phyloP scores from a whole-genome alignment of 2,113 vertebrate genomes.

The Vanacampus margaritifer region DNA sequence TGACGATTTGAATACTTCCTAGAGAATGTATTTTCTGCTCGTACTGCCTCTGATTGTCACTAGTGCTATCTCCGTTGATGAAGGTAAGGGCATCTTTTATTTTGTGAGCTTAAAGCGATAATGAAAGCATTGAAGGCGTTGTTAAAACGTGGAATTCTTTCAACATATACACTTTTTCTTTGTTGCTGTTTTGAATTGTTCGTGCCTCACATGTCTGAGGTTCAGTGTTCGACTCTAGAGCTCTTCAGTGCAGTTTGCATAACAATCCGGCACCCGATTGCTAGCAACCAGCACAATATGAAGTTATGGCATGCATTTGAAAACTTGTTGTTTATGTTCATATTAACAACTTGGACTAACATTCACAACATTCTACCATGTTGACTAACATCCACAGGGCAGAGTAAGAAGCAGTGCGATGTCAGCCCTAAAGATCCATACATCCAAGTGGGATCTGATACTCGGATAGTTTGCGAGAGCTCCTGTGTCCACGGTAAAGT shows the following conservation, averaged over 20 bases:
- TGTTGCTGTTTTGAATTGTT: neutral
- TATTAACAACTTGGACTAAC: too few relatives aligned
- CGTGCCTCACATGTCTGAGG: too few relatives aligned
- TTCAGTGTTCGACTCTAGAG: too few relatives aligned
- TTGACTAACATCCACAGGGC: constrained; percentile 23
- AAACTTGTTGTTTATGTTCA: too few relatives aligned
- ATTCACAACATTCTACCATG: neutral
- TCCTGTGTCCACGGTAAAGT: constrained; percentile 20
- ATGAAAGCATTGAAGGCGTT: neutral
- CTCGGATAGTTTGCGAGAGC: constrained; percentile 21
- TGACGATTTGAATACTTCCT: neutral
- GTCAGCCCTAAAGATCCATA: constrained; percentile 40
- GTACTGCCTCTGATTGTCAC: neutral
- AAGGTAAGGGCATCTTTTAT: constrained; percentile 33
- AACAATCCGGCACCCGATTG: neutral
- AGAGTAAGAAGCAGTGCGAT: constrained; percentile 1
- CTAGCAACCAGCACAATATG: neutral
- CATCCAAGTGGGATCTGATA: constrained; percentile 37
- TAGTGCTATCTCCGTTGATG: neutral
- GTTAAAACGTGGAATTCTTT: neutral
- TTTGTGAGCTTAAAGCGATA: neutral
- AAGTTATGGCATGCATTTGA: neutral
- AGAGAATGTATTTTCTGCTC: constrained; percentile 26
- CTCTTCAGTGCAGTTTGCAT: too few relatives aligned
- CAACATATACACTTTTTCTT: too few relatives aligned